These are phyloP conservation scores for Physocephala rufipes DNA, from an alignment of 2,888 invertebrate genomes.

Conservation along the genomic window DNA sequence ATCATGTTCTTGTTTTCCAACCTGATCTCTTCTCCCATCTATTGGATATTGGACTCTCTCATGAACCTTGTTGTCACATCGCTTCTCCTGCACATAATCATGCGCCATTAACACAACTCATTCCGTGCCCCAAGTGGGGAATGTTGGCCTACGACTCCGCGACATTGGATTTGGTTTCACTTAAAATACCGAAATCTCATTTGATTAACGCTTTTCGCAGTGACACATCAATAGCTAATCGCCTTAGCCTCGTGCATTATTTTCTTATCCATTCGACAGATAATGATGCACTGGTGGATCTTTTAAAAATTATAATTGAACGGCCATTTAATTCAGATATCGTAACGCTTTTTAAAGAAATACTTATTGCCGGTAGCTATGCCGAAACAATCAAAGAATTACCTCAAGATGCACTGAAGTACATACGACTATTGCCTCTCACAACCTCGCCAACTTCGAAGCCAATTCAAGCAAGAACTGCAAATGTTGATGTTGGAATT, in stretches of 20 bases:
- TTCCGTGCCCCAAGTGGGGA: constrained; percentile 69
- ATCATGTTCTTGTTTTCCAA: constrained; percentile 83
- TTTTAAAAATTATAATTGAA: constrained; percentile 72
- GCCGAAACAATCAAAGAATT: constrained; percentile 77
- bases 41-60: constrained; percentile 82
- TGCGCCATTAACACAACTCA: constrained; percentile 70
- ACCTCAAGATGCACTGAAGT: constrained; percentile 74
- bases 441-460: constrained; percentile 68
- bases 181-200: constrained; percentile 74
- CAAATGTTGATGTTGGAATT: constrained; percentile 71
- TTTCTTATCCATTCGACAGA: constrained; percentile 82
- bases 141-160: constrained; percentile 70
- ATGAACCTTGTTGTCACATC: constrained; percentile 85
- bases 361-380: constrained; percentile 79
- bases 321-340: constrained; percentile 71
- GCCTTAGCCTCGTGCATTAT: constrained; percentile 83
- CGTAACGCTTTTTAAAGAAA: constrained; percentile 77
- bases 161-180: constrained; percentile 76
- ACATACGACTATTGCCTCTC: constrained; percentile 77
- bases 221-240: constrained; percentile 75
- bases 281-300: constrained; percentile 76
- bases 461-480: constrained; percentile 64
- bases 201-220: constrained; percentile 76
- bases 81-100: constrained; percentile 72
- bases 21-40: constrained; percentile 87